Evolutionary conservation across 2,797 vertebrate genomes (phyloP).

Genomic region (Siniperca undulata): DNA sequence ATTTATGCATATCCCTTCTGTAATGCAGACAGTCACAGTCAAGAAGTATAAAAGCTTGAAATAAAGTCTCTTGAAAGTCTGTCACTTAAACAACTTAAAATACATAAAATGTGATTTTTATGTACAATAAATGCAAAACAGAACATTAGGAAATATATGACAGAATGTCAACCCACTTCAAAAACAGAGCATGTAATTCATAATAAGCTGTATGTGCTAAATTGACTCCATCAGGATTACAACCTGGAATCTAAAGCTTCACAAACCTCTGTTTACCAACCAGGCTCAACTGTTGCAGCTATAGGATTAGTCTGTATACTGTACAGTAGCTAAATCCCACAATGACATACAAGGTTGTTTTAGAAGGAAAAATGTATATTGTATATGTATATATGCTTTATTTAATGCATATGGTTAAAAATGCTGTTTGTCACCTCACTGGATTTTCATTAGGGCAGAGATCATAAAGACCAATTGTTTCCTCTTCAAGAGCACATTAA

Average conservation of each 20-base stretch:
- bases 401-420: background rate
- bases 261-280: constrained; percentile 33
- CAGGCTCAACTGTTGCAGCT: constrained; percentile 23
- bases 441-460: too few species aligned
- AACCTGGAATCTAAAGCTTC: constrained; percentile 48
- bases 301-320: constrained; percentile 26
- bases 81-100: constrained; percentile 22
- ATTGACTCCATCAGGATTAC: constrained; percentile 53
- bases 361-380: background rate
- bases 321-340: constrained; percentile 14
- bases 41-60: background rate
- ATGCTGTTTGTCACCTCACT: background rate
- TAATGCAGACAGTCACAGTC: background rate
- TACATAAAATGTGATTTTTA: constrained; percentile 4
- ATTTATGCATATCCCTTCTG: background rate
- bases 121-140: constrained; percentile 24
- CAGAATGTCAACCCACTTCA: constrained; percentile 9
- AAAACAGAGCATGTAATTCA: constrained; percentile 31
- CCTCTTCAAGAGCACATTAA: background rate
- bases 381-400: too few species aligned
- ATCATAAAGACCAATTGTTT: background rate
- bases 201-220: constrained; percentile 35
- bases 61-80: constrained; percentile 17
- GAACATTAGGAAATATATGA: constrained; percentile 8
- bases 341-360: constrained; percentile 3